Evolutionary conservation across 2,888 invertebrate species (phyloP), one percentile per base, ranked within the genome.

Genomic region (Myopa tessellatipennis): DNA sequence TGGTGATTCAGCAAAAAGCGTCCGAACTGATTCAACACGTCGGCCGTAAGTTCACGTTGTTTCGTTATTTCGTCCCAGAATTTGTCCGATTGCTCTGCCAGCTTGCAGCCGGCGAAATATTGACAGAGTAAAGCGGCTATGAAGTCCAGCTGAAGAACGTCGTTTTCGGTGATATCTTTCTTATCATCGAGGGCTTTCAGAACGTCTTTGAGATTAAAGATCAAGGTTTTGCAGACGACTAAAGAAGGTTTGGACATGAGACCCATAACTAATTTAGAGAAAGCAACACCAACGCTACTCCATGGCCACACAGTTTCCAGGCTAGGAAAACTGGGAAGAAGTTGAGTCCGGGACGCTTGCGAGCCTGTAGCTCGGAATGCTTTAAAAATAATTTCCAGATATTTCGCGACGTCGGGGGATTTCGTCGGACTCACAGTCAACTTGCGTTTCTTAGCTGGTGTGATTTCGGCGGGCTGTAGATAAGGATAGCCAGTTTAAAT

Each of bases 171-270:
- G 45, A 77, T 67, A 0, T 81, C 81, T 26, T 79, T 58, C 10
- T 73, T 73, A 52, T 65, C 8, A 1, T n/a, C 68, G 0, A 36
- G 0, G 0, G 26, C 16, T 0, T 81, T 78, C 4, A 82, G 50
- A 0, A 75, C 65, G 14, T 87, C 86, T 18, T 81, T 82, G 4
- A 89, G 80, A 3, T 82, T 80, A 78, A 83, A 87, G 14, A 88
- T 79, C 38, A 89, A 78, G 4, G 86, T 85, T 68, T 87, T 87
- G 89, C 89, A 89, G 16, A 89, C 86, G 4, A 86, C 86, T 55
- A 89, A 77, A 1, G 89, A 87, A 3, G 88, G 88, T 74, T 88
- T 89, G 1, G 88, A 85, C 81, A 87, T 85, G 0, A 89, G 78
- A 4, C 85, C 84, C 4, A 85, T 83, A 2, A 89, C 81, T 0